A percentile compares a stretch with the other conserved stretches of the same genome.
phyloP scores from a whole-genome alignment of 2,113 vertebrate species.

The Nerophis ophidion region DNA sequence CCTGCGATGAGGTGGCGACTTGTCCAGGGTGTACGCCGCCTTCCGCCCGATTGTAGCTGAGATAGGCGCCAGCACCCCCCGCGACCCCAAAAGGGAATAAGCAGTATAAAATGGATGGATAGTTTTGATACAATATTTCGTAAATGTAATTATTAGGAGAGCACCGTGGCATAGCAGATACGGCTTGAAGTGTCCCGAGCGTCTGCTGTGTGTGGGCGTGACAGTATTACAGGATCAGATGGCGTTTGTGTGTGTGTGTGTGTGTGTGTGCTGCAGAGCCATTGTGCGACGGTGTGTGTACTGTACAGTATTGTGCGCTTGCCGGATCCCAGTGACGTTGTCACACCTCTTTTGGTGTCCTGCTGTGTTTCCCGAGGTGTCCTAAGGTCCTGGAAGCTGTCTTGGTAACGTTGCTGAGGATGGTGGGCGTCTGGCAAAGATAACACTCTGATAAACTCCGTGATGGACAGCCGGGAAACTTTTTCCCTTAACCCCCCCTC shows the following conservation, averaged over 20 bases:
- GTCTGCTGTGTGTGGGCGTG: constrained; percentile 57
- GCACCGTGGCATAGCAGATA: constrained; percentile 25
- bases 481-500: constrained; percentile 33
- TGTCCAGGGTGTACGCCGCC: too few relatives aligned
- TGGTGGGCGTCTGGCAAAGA: constrained; percentile 70
- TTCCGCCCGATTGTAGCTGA: too few relatives aligned
- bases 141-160: constrained; percentile 34
- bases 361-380: constrained; percentile 67
- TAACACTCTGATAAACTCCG: constrained; percentile 61
- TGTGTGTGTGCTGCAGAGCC: constrained; percentile 20
- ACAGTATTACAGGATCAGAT: constrained; percentile 58
- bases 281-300: constrained; percentile 38
- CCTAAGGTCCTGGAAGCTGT: constrained; percentile 65
- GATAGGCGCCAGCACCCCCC: too few relatives aligned
- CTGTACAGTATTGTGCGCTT: constrained; percentile 34
- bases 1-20: too few relatives aligned
- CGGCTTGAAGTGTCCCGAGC: constrained; percentile 23
- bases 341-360: constrained; percentile 66
- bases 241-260: constrained; percentile 40
- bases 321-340: constrained; percentile 57
- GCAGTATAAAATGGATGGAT: too few relatives aligned
- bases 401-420: constrained; percentile 59
- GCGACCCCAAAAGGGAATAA: too few relatives aligned
- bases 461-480: constrained; percentile 68
- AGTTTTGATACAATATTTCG: constrained; percentile 7